A percentile compares a stretch with the other conserved stretches of the same genome.
These are phyloP conservation scores for Acrossocheilus fasciatus DNA, from an alignment of 2,797 vertebrate species.

Conservation along the genomic window DNA sequence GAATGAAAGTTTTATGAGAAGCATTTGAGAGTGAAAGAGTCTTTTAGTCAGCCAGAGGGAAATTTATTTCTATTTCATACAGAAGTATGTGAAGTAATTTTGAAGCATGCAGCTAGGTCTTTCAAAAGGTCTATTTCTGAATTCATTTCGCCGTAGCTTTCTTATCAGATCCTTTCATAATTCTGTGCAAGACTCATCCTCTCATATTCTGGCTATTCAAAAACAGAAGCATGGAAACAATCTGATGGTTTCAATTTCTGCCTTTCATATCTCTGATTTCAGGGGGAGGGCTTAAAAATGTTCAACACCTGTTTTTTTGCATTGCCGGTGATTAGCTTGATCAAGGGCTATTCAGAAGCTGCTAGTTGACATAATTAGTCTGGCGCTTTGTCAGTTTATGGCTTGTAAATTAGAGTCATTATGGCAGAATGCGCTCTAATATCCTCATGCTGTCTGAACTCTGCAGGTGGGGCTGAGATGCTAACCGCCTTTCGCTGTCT, in stretches of 20 bases:
- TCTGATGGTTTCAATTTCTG: conserved; percentile 17
- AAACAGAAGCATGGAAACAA: conserved; percentile 18
- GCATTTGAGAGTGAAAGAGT: conserved; percentile 17
- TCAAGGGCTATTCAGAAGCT: conserved; percentile 84
- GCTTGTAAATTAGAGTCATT: conserved; percentile 83
- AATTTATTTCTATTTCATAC: not conserved
- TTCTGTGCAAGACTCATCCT: not conserved
- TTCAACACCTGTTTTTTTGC: conserved; percentile 81
- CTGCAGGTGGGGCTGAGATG: conserved; percentile 34
- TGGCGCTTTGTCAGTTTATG: conserved; percentile 81
- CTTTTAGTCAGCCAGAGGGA: not conserved
- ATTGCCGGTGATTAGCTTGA: conserved; percentile 84
- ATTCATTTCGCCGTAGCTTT: conserved; percentile 4
- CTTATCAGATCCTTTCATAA: conserved; percentile 20
- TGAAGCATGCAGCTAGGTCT: conserved; percentile 20
- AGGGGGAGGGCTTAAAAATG: conserved; percentile 73
- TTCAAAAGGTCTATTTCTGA: conserved; percentile 23
- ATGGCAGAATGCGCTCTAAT: conserved; percentile 79
- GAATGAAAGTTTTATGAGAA: not conserved
- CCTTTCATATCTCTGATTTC: conserved; percentile 67
- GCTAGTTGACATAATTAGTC: conserved; percentile 83
- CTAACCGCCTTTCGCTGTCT: not conserved
- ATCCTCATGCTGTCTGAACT: conserved; percentile 72
- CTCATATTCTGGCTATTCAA: conserved; percentile 6
- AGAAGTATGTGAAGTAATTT: not conserved